phyloP scores from a whole-genome alignment of 2,888 invertebrate genomes.

The Synergus umbraculus region DNA sequence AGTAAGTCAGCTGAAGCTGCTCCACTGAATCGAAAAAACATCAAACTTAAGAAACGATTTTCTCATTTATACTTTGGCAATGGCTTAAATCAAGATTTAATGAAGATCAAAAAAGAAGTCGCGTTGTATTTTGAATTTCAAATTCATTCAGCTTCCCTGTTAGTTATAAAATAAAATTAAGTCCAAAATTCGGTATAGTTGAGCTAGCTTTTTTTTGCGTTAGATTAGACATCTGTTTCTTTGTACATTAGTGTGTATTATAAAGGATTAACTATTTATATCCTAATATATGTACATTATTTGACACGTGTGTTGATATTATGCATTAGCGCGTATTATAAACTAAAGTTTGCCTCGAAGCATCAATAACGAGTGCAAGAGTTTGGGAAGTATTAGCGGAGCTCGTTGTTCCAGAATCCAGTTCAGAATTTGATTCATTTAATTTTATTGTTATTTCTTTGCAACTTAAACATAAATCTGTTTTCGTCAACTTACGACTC shows the following conservation, averaged over 20 bases:
- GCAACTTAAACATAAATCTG: not conserved
- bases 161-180: not conserved
- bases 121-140: not conserved
- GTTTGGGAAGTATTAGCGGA: not conserved
- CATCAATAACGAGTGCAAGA: not conserved
- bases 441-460: not conserved
- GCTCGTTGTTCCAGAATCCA: not conserved
- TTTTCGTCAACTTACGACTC: not conserved
- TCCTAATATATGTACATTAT: constrained; percentile 36
- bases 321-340: not conserved
- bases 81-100: not conserved
- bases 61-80: constrained; percentile 1
- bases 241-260: constrained; percentile 12
- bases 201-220: constrained; percentile 20
- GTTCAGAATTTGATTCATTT: not conserved
- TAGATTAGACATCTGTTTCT: constrained; percentile 29
- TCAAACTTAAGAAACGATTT: not conserved
- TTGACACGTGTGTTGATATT: constrained; percentile 13
- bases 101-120: not conserved
- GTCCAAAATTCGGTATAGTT: constrained; percentile 4
- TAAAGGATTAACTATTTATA: constrained; percentile 29
- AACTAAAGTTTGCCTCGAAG: constrained; percentile 24
- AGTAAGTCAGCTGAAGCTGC: not conserved
- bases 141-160: not conserved
- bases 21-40: not conserved